Evolutionary conservation across 35 echinoderm and acorn worm genomes (phyloP).

Genomic region (Anneissia japonica): DNA sequence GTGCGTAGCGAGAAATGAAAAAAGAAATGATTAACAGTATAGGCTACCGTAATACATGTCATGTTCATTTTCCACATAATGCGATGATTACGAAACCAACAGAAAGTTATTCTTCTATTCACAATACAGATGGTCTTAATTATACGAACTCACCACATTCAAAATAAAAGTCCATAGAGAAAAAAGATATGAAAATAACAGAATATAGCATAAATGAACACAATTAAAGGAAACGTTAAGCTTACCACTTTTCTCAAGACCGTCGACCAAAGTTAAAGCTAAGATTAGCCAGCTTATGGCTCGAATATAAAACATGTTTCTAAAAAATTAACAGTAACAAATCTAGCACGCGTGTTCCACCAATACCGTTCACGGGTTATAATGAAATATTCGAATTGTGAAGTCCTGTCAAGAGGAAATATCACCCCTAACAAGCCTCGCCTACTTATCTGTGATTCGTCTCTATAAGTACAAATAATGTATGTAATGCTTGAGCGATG

Average conservation of each 20-base stretch:
- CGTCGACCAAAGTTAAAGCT: neutral
- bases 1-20: too few relatives aligned
- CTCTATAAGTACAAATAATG: neutral
- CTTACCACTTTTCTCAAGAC: neutral
- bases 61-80: too few relatives aligned
- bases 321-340: neutral
- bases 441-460: neutral
- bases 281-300: neutral
- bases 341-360: neutral
- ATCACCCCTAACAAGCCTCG: neutral
- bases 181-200: too few relatives aligned
- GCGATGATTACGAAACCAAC: too few relatives aligned
- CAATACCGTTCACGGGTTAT: neutral
- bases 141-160: too few relatives aligned
- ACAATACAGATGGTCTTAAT: too few relatives aligned
- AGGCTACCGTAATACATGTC: too few relatives aligned
- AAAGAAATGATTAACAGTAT: too few relatives aligned
- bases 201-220: too few relatives aligned
- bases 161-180: too few relatives aligned
- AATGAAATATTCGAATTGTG: neutral
- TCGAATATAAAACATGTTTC: neutral
- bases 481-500: neutral
- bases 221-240: neutral
- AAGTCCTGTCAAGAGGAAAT: neutral
- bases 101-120: too few relatives aligned